Evolutionary conservation across 1,140 invertebrate genomes (phyloP), one percentile per base, ranked within the genome.

Genomic region (Thaumatotibia leucotreta): DNA sequence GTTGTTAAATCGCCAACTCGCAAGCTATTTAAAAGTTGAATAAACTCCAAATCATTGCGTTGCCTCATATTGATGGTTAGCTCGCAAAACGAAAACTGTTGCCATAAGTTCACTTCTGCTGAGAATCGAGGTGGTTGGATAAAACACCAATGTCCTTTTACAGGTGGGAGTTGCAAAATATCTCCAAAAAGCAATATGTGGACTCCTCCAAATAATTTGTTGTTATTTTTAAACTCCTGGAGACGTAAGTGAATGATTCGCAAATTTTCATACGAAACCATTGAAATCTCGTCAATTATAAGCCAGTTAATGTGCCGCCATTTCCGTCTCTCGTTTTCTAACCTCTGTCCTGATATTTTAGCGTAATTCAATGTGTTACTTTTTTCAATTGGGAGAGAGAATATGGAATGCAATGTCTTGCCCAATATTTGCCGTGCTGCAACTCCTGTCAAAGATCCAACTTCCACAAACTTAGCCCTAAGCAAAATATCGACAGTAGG

Each of bases 241-340:
- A 77, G 63, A 9, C 70, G n/a, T 65, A 77, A 39, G 29, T 70
- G 65, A 3, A 70, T 67, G 0, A 64, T 67, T 24, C 62, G 23
- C 8, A 70, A 52, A 31, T 64, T 76, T 50, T 76, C 69, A 45
- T 75, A 77, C 0, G 71, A 77, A 0, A 74, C 75, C 73, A 75
- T 76, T 0, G 73, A 77, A 45, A 79, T 75, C 70, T 76, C 70
- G 20, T 76, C 71, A 29, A 76, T 73, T 1, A 79, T 70, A 1
- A 79, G 45, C 77, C 73, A 79, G 33, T 71, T 58, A 8, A 72
- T 73, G 10, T 67, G 10, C 6, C 65, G 61, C 65, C 61, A 67
- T 33, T 50, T 67, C 61, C 70, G 68, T 61, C 76, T 65, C 69
- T 79, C 69, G 5, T 58, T 1, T 54, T 76, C 67, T 0, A 74